Base-by-base conservation (phyloP, 2,113 vertebrate genomes). In the Ia io region DNA sequence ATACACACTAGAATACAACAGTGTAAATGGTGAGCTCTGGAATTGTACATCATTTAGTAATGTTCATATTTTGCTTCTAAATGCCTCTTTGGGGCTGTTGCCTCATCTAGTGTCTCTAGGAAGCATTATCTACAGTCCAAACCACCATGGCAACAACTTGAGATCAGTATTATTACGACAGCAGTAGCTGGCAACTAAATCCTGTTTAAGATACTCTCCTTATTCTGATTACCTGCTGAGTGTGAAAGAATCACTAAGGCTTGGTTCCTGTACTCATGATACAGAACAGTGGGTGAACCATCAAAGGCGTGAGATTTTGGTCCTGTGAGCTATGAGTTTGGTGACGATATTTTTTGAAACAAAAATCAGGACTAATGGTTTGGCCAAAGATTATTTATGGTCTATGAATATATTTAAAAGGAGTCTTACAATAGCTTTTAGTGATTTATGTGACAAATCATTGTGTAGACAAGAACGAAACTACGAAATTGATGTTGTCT, bases 381-480 rank as follows among this genome's bases (percentile, higher is more conserved):
- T 80, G 44, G 22, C 71, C 49, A 79, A 88, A 14, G 61, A 89
- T 95, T 84, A 83, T 74, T 91, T 91, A 53, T 90, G 49, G 35
- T 83, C 56, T 95, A 23, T 78, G 78, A 83, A 53, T 90, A 85
- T 77, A 93, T 76, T 85, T 93, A 35, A 91, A 93, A 61, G 47
- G 74, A 94, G 30, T 61, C 44, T 94, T 84, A 94, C 44, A 76
- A 37, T 71, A 56, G 12, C 40, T 93, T 69, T 88, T 65, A 79
- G 71, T 70, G 87, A 92, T 86, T 93, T 96, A 51, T 49, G 14
- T 96, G 79, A 91, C 78, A 90, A 86, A 87, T 93, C 49, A 90
- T 63, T 95, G 71, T 93, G 28, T 65, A 88, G 51, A 92, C 56
- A 93, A 87, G 84, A 94, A 88, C 51, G 63, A 88, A 87, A 67